These are phyloP conservation scores for Nomada lathburiana DNA, from an alignment of 2,888 invertebrate species.

Conservation along the genomic window DNA sequence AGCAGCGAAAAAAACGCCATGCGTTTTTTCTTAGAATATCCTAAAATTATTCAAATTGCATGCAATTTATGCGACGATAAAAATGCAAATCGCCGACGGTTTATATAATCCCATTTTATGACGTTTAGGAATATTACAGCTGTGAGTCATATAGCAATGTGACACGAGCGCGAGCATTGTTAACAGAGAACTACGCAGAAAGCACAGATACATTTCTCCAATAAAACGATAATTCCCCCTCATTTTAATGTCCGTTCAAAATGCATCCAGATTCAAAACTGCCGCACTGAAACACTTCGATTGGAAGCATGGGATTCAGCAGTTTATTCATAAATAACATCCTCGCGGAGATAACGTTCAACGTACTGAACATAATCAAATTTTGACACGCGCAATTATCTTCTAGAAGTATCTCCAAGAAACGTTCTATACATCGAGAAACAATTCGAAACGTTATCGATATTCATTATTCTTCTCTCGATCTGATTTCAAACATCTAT, in stretches of 20 bases:
- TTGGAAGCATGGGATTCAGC: too few relatives aligned
- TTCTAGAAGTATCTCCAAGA: too few relatives aligned
- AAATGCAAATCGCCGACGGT: not conserved
- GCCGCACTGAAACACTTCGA: too few relatives aligned
- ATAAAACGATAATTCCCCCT: not conserved
- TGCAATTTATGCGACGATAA: slow-evolving; percentile 3
- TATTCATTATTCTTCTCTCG: too few relatives aligned
- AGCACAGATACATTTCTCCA: not conserved
- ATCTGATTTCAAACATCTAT: too few relatives aligned
- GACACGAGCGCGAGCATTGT: too few relatives aligned
- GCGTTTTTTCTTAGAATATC: not conserved
- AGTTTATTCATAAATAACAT: too few relatives aligned
- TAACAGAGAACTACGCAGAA: not conserved
- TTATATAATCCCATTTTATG: slow-evolving; percentile 3
- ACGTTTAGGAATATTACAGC: not conserved
- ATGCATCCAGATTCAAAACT: not conserved
- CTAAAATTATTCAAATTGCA: not conserved
- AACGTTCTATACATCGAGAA: too few relatives aligned
- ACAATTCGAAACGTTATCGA: too few relatives aligned
- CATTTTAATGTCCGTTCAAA: not conserved
- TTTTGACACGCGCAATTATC: too few relatives aligned
- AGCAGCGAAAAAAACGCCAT: not conserved
- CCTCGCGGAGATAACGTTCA: too few relatives aligned
- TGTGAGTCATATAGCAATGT: not conserved
- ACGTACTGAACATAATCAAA: too few relatives aligned